Evolutionary conservation across 2,797 vertebrate genomes (phyloP).

Genomic region (Sebastes matsubarae): DNA sequence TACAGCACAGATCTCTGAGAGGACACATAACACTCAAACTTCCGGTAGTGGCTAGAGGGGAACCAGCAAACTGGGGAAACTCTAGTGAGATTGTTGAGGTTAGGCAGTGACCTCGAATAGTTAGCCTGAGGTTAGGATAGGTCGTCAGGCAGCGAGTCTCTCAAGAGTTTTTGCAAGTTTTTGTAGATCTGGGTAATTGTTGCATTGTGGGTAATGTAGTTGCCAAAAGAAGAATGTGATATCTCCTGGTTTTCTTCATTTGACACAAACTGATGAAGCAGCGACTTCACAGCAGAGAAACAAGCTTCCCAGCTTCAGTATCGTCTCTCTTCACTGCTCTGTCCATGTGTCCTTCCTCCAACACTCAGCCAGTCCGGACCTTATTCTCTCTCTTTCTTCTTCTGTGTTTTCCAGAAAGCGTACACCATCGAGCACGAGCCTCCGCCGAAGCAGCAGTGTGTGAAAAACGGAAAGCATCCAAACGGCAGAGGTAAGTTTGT

Average conservation of each 20-base stretch:
- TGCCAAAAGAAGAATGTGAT: not conserved
- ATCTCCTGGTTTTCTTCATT: not conserved
- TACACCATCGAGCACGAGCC: conserved; percentile 81
- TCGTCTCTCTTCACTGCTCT: not conserved
- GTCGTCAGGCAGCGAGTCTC: too few relatives aligned
- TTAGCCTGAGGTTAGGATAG: too few relatives aligned
- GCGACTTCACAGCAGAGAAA: too few relatives aligned
- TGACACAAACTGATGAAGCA: not conserved
- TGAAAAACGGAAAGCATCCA: conserved; percentile 78
- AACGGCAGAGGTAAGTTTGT: conserved; percentile 81
- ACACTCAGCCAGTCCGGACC: not conserved
- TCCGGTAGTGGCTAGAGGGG: too few relatives aligned
- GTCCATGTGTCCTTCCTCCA: not conserved
- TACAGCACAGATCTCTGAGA: not conserved
- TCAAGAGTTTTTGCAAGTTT: too few relatives aligned
- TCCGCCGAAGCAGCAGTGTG: conserved; percentile 59
- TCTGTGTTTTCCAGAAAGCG: conserved; percentile 80
- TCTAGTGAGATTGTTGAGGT: too few relatives aligned
- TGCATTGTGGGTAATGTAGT: not conserved
- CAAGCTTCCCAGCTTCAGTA: too few relatives aligned
- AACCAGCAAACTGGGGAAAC: too few relatives aligned
- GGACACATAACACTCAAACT: not conserved
- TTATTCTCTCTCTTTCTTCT: not conserved
- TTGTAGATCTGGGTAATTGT: not conserved
- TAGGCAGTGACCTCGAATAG: too few relatives aligned